Conservation (phyloP, 2,888 invertebrate species). For the Drosophila rellima region DNA sequence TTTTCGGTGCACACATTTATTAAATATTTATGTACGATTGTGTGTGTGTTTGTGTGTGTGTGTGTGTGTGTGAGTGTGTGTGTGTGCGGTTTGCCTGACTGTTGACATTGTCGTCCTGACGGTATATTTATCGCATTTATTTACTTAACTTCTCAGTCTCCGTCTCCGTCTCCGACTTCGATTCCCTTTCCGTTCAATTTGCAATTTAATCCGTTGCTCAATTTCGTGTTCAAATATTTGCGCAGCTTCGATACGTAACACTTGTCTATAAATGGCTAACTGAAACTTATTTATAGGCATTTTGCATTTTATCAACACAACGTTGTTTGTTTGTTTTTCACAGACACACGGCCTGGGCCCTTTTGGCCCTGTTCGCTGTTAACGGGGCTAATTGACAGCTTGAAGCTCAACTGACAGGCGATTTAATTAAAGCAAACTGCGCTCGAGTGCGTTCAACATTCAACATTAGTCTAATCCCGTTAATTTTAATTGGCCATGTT, state of each 20-base stretch:
- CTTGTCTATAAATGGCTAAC: constrained; percentile 51
- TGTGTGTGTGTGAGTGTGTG: constrained; percentile 1
- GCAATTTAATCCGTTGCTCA: constrained; percentile 70
- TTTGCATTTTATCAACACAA: constrained; percentile 49
- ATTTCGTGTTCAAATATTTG: constrained; percentile 67
- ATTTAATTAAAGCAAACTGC: constrained; percentile 70
- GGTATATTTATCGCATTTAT: constrained; percentile 61
- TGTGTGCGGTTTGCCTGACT: constrained; percentile 32
- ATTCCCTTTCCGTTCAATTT: constrained; percentile 15
- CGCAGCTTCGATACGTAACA: constrained; percentile 49
- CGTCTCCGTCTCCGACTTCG: constrained; percentile 1
- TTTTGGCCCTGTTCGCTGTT: neutral
- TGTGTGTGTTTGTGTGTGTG: constrained; percentile 2
- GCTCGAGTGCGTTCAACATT: constrained; percentile 68
- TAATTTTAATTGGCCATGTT: constrained; percentile 76
- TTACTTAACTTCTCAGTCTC: constrained; percentile 33
- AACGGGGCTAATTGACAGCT: constrained; percentile 65
- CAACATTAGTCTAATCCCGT: constrained; percentile 66
- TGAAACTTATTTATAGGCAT: constrained; percentile 53
- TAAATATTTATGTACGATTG: constrained; percentile 22
- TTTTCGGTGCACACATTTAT: constrained; percentile 40
- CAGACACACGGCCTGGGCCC: neutral
- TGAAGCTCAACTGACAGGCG: constrained; percentile 62
- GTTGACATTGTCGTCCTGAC: constrained; percentile 45
- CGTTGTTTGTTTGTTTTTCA: constrained; percentile 45